phyloP scores from a whole-genome alignment of 2,113 vertebrate genomes.

The Notarius lentiginosus region DNA sequence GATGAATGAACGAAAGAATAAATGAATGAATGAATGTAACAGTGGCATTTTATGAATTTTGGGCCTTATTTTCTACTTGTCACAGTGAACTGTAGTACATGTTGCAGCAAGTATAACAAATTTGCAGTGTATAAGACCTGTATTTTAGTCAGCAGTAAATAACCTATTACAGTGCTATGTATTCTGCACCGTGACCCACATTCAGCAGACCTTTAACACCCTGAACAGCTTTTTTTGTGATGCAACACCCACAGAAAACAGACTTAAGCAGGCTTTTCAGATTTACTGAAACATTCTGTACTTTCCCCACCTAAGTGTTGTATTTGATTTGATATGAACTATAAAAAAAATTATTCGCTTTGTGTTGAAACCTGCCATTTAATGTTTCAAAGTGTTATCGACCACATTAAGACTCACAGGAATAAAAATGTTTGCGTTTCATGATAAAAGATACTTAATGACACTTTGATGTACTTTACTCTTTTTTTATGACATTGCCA shows the following conservation, averaged over 20 bases:
- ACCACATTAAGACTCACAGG: neutral
- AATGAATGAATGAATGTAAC: too few species aligned
- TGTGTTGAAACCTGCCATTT: neutral
- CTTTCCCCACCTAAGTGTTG: neutral
- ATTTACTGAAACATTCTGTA: neutral
- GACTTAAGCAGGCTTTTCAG: neutral
- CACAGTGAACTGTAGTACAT: neutral
- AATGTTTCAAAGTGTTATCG: neutral
- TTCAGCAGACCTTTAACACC: neutral
- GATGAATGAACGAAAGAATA: neutral
- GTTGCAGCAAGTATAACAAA: neutral
- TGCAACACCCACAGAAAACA: neutral
- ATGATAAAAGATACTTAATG: neutral
- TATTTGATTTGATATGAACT: neutral
- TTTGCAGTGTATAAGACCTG: neutral
- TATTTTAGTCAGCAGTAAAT: neutral
- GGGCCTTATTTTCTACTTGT: neutral
- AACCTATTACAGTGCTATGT: neutral
- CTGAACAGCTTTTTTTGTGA: neutral
- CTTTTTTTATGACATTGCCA: neutral
- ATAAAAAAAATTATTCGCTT: neutral
- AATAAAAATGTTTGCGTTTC: neutral
- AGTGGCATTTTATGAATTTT: neutral
- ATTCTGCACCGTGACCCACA: neutral
- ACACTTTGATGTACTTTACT: neutral